phyloP scores from a whole-genome alignment of 2,113 vertebrate genomes.

The Chiloscyllium plagiosum region DNA sequence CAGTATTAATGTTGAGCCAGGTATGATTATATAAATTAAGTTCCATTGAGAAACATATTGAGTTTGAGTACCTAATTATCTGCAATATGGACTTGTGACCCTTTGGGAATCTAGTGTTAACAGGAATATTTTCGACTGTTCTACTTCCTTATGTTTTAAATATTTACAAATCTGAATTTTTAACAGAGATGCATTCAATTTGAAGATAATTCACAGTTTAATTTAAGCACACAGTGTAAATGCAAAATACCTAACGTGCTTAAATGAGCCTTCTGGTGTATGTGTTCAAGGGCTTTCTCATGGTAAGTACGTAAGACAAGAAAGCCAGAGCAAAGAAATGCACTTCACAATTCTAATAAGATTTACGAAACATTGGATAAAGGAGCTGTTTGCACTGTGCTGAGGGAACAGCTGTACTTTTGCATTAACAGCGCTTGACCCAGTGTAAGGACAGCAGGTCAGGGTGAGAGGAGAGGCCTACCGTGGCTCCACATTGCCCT shows the following conservation, averaged over 20 bases:
- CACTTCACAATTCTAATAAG: conserved; percentile 38
- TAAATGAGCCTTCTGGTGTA: conserved; percentile 37
- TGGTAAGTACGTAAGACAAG: conserved; percentile 6
- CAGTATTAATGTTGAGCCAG: neutral
- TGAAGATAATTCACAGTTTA: conserved; percentile 7
- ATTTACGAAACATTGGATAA: neutral
- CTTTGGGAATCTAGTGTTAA: neutral
- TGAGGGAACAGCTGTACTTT: conserved; percentile 43
- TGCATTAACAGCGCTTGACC: conserved; percentile 41
- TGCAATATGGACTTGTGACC: neutral
- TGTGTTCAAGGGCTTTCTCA: conserved; percentile 36
- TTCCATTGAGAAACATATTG: neutral
- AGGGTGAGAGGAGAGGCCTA: conserved; percentile 10
- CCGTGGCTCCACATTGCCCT: conserved; percentile 27
- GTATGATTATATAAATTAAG: neutral
- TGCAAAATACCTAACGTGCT: conserved; percentile 28
- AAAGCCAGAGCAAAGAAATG: conserved; percentile 35
- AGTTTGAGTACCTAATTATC: neutral
- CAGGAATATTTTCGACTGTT: neutral
- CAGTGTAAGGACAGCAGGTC: conserved; percentile 37
- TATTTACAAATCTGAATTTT: neutral
- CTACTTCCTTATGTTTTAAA: neutral
- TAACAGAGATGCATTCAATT: neutral
- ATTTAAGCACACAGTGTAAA: conserved; percentile 11
- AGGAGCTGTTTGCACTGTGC: conserved; percentile 37